Evolutionary conservation across 2,888 invertebrate species (phyloP).

Genomic region (Sceliomorpha sp.): DNA sequence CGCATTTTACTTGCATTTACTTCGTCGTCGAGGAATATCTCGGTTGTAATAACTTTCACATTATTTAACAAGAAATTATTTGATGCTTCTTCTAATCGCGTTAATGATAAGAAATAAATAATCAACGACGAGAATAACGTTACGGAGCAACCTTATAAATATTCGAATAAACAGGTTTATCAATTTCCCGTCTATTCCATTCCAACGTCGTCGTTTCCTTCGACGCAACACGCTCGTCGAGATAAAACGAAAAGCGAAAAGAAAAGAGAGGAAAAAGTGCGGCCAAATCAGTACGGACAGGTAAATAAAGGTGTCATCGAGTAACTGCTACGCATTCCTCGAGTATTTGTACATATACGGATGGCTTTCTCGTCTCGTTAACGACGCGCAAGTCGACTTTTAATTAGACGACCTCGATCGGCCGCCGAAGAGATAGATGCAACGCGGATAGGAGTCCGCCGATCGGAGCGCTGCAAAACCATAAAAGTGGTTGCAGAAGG

Average conservation of each 20-base stretch:
- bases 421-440: slow-evolving; percentile 34
- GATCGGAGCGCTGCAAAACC: slow-evolving; percentile 15
- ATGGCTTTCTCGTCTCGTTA: slow-evolving; percentile 30
- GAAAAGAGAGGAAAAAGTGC: slow-evolving; percentile 21
- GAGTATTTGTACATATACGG: slow-evolving; percentile 33
- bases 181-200: too few species aligned
- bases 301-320: slow-evolving; percentile 51
- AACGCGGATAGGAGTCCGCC: slow-evolving; percentile 12
- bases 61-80: too few species aligned
- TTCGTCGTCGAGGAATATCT: too few species aligned
- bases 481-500: slow-evolving; percentile 16
- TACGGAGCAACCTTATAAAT: too few species aligned
- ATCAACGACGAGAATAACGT: too few species aligned
- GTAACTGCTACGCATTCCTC: slow-evolving; percentile 32
- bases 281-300: slow-evolving; percentile 2
- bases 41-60: too few species aligned
- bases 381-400: slow-evolving; percentile 44
- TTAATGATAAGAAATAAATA: too few species aligned
- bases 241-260: too few species aligned
- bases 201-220: too few species aligned
- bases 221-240: slow-evolving; percentile 5
- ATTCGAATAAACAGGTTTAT: too few species aligned
- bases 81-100: too few species aligned
- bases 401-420: slow-evolving; percentile 54
- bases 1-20: too few species aligned